Evolutionary conservation across 1,140 invertebrate genomes (phyloP), one percentile per base, ranked within the genome.

Genomic region (Bombus soroeensis): DNA sequence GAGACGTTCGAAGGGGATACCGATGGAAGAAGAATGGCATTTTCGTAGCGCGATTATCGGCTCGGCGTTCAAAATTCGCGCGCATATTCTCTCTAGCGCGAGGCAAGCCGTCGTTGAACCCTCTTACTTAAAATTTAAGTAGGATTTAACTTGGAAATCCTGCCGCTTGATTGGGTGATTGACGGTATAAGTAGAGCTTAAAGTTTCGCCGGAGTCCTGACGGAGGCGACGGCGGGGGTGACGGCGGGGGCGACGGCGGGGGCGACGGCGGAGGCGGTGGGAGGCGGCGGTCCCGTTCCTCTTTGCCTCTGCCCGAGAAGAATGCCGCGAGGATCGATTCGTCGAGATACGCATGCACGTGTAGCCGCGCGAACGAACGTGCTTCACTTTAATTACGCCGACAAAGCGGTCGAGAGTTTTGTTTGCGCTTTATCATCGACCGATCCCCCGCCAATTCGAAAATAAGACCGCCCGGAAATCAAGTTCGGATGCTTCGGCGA

Each of bases 91-190:
- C 53, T 73, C 39, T 22, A 10, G 8, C 18, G 43, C 6, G 37
- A 22, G 9, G 41, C n/a, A 80, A 85, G 57, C 70, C 68, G 71
- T 85, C 53, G 57, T 25, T 53, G 76, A 81, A 53, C 59, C 66
- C 78, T 77, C 59, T 84, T 87, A 85, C 83, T 87, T 85, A 87
- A 85, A 85, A 85, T 85, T 87, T 87, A 85, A 87, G 83, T 87
- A 87, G 86, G 86, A 87, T 87, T 87, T 85, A 87, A 87, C 83
- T 87, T 87, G 37, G 43, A 59, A 85, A 87, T 87, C 83, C 83
- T 59, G 76, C 59, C 83, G 83, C 83, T 72, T 85, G 86, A 87
- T 87, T 87, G 86, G 86, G 53, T 87, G 86, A 87, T 87, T 84
- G 86, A 85, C 86, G 83, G 83, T 81, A 76, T 87, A 87, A 87